A percentile compares a stretch with the other conserved stretches of the same genome.
Conservation (phyloP, 2,888 invertebrate species). For the Anthoptus insignis region DNA sequence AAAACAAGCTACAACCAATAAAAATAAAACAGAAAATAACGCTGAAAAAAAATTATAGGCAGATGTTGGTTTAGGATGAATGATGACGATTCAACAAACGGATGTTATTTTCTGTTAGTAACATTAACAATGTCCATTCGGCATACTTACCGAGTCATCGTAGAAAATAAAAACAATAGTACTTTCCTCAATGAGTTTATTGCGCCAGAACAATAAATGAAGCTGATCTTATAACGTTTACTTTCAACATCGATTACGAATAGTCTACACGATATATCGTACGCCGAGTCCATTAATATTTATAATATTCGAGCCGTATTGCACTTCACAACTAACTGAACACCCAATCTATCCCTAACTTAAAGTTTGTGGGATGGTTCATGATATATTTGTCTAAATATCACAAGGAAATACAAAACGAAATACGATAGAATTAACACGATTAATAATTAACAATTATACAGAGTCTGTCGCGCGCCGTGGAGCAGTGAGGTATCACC, state of each 20-base stretch:
- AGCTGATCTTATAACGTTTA: constrained; percentile 86
- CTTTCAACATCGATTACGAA: constrained; percentile 87
- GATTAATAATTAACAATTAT: constrained; percentile 85
- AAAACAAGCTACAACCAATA: too few relatives aligned
- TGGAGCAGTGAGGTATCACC: constrained; percentile 73
- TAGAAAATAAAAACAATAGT: constrained; percentile 77
- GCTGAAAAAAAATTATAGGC: too few relatives aligned
- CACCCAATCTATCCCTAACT: constrained; percentile 81
- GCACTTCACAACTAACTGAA: constrained; percentile 78
- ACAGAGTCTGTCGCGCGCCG: constrained; percentile 72
- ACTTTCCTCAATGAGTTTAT: constrained; percentile 84
- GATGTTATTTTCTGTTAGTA: too few relatives aligned
- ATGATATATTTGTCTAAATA: constrained; percentile 86
- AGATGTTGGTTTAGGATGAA: constrained; percentile 59
- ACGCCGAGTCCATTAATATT: constrained; percentile 78
- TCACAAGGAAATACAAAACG: constrained; percentile 87
- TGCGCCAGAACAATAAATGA: constrained; percentile 86
- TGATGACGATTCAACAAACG: too few relatives aligned
- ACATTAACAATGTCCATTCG: constrained; percentile 63
- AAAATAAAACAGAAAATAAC: too few relatives aligned
- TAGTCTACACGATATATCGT: constrained; percentile 82
- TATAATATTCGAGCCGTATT: constrained; percentile 81
- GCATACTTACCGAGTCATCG: constrained; percentile 58
- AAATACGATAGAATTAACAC: constrained; percentile 85
- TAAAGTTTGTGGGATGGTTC: constrained; percentile 84